Conservation (phyloP, 2,888 invertebrate genomes). For the Pristionchus mayeri region DNA sequence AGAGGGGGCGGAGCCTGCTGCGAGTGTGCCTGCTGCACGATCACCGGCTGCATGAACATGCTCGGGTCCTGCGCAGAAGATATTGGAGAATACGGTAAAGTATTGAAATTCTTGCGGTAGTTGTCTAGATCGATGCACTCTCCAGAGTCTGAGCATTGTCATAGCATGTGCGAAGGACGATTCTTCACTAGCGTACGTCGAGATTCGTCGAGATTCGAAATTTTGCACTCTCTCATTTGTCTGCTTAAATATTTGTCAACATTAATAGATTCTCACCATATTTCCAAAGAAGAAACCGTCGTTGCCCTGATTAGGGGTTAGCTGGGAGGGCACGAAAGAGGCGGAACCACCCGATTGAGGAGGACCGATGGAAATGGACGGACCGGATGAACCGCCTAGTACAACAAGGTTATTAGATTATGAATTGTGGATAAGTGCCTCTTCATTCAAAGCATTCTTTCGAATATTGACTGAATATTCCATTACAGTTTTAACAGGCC, state of each 20-base stretch:
- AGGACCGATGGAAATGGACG: neutral
- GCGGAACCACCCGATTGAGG: neutral
- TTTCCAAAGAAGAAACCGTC: neutral
- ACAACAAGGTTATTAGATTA: no score
- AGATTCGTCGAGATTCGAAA: no score
- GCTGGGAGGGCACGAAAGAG: neutral
- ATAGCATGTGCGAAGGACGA: neutral
- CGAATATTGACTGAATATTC: no score
- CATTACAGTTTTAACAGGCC: no score
- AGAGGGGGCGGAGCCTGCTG: neutral
- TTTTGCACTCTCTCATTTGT: no score
- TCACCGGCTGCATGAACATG: slow-evolving; percentile 31
- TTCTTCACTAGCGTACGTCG: neutral
- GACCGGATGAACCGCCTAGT: neutral
- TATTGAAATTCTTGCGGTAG: neutral
- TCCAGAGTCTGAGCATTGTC: neutral
- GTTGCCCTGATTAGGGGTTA: neutral
- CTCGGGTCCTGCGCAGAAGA: slow-evolving; percentile 30
- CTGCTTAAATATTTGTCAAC: no score
- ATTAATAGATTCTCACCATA: neutral
- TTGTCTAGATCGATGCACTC: neutral
- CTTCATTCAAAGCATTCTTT: no score
- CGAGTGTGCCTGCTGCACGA: neutral
- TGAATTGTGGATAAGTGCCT: no score
- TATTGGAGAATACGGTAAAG: neutral